These are phyloP conservation scores for Leptoclinus maculatus DNA, from an alignment of 2,797 vertebrate genomes.

Conservation along the genomic window DNA sequence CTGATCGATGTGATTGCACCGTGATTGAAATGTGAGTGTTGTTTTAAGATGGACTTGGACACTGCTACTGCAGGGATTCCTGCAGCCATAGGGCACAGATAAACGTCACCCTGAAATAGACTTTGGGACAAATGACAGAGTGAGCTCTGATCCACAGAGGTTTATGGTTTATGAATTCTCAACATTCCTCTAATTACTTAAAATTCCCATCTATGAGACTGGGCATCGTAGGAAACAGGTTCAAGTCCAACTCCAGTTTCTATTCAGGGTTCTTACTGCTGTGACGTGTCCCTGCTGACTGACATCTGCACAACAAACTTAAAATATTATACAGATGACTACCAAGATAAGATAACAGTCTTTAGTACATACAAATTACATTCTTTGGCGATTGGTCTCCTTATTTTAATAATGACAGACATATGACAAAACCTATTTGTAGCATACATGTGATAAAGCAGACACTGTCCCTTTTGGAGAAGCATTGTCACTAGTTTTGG, in stretches of 20 bases:
- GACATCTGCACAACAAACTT: constrained; percentile 19
- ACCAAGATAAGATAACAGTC: too few relatives aligned
- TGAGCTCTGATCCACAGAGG: constrained; percentile 33
- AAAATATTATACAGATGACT: not conserved
- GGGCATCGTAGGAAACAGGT: constrained; percentile 36
- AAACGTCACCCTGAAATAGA: constrained; percentile 37
- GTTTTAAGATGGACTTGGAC: not conserved
- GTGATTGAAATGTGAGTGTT: not conserved
- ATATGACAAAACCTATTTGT: not conserved
- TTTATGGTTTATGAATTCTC: constrained; percentile 58
- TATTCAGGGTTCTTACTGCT: constrained; percentile 2
- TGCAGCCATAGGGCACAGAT: not conserved
- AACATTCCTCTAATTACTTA: constrained; percentile 62
- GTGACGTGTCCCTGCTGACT: constrained; percentile 15
- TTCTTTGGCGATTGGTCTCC: not conserved
- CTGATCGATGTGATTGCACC: not conserved
- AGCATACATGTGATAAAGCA: not conserved
- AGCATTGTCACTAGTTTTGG: not conserved
- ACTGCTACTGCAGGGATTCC: not conserved
- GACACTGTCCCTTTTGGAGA: not conserved
- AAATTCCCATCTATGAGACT: constrained; percentile 30
- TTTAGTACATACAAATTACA: too few relatives aligned
- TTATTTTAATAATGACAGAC: not conserved
- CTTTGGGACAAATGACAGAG: constrained; percentile 29
- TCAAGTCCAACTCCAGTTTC: constrained; percentile 29